phyloP scores from a whole-genome alignment of 2,113 vertebrate species.

The Silurus glanis region DNA sequence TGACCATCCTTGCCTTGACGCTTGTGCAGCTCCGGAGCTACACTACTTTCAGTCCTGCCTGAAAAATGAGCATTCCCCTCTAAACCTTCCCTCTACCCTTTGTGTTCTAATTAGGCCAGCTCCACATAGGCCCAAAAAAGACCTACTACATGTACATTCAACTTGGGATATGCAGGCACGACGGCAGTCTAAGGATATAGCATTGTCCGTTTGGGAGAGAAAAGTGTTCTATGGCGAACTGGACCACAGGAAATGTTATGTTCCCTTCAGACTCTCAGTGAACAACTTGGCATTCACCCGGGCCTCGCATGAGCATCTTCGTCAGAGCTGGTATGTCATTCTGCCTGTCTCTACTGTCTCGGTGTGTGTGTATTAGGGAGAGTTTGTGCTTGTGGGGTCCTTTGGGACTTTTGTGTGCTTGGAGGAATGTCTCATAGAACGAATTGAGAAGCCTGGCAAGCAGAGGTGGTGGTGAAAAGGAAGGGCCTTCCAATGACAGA shows the following conservation, averaged over 20 bases:
- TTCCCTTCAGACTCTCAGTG: not conserved
- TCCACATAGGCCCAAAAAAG: not conserved
- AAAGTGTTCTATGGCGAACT: not conserved
- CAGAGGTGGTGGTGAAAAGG: constrained; percentile 19
- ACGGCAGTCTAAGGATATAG: not conserved
- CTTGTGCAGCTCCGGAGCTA: not conserved
- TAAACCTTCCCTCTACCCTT: not conserved
- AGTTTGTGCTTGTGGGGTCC: constrained; percentile 50
- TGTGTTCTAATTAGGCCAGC: constrained; percentile 45
- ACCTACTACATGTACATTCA: not conserved
- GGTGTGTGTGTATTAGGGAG: constrained; percentile 20
- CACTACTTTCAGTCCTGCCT: constrained; percentile 31
- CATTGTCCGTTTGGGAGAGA: not conserved
- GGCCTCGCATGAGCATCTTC: constrained; percentile 14
- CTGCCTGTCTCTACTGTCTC: constrained; percentile 1
- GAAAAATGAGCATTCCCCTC: constrained; percentile 25
- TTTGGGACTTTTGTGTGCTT: constrained; percentile 42
- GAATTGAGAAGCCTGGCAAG: constrained; percentile 53
- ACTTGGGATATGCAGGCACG: not conserved
- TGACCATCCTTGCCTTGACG: not conserved
- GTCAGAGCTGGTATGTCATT: constrained; percentile 19
- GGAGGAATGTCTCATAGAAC: constrained; percentile 35
- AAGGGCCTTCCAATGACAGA: constrained; percentile 36
- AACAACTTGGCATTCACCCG: constrained; percentile 22
- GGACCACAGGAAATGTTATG: not conserved